Evolutionary conservation across 2,888 invertebrate genomes (phyloP).

Genomic region (Erebia palarica): DNA sequence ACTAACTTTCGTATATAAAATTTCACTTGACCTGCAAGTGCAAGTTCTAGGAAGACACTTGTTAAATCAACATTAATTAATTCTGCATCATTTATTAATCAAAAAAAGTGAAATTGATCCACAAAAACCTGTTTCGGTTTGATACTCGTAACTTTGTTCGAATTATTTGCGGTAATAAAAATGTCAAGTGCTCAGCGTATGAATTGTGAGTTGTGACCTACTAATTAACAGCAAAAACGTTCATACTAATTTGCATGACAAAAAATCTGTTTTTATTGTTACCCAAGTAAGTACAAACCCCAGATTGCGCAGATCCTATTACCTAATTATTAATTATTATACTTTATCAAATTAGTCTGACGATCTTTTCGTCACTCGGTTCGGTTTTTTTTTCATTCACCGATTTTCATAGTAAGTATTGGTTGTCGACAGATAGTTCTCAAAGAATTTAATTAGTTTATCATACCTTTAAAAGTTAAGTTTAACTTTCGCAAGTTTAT

Average conservation of each 20-base stretch:
- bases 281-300: too few species aligned
- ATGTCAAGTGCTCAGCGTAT: conserved; percentile 3
- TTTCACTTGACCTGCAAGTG: background rate
- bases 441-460: too few species aligned
- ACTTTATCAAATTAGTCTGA: too few species aligned
- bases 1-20: background rate
- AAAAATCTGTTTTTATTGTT: conserved; percentile 2
- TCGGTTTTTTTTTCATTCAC: too few species aligned
- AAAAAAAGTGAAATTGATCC: conserved; percentile 12
- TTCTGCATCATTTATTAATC: background rate
- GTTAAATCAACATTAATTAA: background rate
- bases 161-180: conserved; percentile 12
- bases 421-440: too few species aligned
- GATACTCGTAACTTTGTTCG: background rate
- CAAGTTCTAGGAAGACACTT: background rate
- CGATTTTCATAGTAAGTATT: too few species aligned
- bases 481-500: too few species aligned
- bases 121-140: conserved; percentile 9
- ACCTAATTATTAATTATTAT: background rate
- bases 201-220: conserved; percentile 9
- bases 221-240: conserved; percentile 18
- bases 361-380: background rate
- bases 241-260: conserved; percentile 18
- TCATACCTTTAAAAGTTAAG: too few species aligned
- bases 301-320: background rate